Conservation (phyloP, 2,797 vertebrate species). For the Sebastes aleutianus region DNA sequence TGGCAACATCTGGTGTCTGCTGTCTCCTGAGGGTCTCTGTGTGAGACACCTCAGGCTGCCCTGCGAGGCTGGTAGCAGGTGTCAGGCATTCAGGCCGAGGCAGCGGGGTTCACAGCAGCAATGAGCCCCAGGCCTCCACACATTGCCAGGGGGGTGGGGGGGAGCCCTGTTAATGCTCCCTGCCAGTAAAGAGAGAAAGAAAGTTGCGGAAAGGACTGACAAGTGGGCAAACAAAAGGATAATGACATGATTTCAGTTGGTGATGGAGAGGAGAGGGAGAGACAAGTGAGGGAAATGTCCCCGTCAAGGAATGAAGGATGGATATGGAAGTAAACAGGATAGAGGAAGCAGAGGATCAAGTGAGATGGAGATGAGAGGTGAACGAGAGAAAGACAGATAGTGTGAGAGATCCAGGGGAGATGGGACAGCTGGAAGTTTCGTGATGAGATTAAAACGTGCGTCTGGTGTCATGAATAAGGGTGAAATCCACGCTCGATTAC, state of each 20-base stretch:
- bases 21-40: not conserved
- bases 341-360: conserved; percentile 37
- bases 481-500: conserved; percentile 45
- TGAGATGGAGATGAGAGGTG: conserved; percentile 39
- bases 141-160: conserved; percentile 6
- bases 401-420: conserved; percentile 2
- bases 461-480: conserved; percentile 47
- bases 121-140: conserved; percentile 28
- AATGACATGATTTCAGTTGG: conserved; percentile 14
- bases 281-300: conserved; percentile 13
- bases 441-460: conserved; percentile 58
- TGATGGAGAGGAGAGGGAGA: not conserved
- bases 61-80: conserved; percentile 54
- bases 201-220: not conserved
- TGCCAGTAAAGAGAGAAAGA: not conserved
- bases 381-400: conserved; percentile 23
- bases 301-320: conserved; percentile 39
- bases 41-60: conserved; percentile 35
- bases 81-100: conserved; percentile 27
- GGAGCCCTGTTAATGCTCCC: conserved; percentile 14
- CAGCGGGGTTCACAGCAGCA: conserved; percentile 44
- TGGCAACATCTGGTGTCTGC: conserved; percentile 51
- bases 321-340: conserved; percentile 41
- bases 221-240: not conserved
- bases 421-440: conserved; percentile 46